Evolutionary conservation across 2,113 vertebrate genomes (phyloP).

Genomic region (Phyllostomus hastatus): DNA sequence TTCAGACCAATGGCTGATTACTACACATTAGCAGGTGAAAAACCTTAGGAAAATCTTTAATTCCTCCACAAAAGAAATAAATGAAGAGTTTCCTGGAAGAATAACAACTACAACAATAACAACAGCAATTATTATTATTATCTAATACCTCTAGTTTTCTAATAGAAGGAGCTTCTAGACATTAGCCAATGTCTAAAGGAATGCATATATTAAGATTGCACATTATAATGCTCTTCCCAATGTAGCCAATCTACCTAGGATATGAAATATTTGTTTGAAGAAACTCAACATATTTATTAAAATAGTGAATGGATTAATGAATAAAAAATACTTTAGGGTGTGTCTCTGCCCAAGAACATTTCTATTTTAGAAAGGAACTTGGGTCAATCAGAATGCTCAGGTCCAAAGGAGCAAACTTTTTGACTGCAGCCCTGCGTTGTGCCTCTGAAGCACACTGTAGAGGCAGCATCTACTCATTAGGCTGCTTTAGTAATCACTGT

Average conservation of each 20-base stretch:
- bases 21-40: background rate
- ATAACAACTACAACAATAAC: background rate
- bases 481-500: conserved; percentile 11
- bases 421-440: background rate
- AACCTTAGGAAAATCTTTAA: background rate
- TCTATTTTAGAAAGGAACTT: background rate
- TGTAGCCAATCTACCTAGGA: background rate
- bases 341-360: background rate
- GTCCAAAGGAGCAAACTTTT: background rate
- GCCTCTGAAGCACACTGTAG: background rate
- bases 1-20: background rate
- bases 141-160: background rate
- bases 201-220: background rate
- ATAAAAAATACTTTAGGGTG: background rate
- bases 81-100: background rate
- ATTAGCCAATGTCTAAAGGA: background rate
- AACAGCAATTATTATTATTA: background rate
- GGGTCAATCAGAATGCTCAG: background rate
- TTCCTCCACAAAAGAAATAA: conserved; percentile 8
- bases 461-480: background rate
- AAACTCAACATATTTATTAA: conserved; percentile 13
- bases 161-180: background rate
- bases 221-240: background rate
- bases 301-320: background rate
- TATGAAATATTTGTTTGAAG: background rate